These are phyloP conservation scores for Scelioninae gen. 1 DNA, from an alignment of 2,888 invertebrate species.

Conservation along the genomic window DNA sequence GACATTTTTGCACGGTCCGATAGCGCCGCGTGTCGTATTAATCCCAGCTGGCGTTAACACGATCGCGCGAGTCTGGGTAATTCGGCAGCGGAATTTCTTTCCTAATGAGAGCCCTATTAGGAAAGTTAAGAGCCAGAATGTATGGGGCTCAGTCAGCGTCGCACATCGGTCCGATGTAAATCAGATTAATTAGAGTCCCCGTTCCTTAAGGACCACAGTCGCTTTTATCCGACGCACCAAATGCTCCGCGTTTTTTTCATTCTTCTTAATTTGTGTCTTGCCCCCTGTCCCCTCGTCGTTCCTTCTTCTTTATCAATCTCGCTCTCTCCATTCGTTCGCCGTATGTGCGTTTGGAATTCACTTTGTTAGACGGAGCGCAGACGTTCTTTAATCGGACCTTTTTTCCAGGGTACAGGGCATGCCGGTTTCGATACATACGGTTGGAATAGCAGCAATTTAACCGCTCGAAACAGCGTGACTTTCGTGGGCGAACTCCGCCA, in stretches of 20 bases:
- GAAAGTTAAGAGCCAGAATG: conserved; percentile 78
- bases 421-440: conserved; percentile 71
- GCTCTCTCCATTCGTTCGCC: not conserved
- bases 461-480: conserved; percentile 70
- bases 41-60: conserved; percentile 73
- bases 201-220: conserved; percentile 56
- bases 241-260: conserved; percentile 60
- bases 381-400: conserved; percentile 68
- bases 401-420: conserved; percentile 59
- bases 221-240: conserved; percentile 70
- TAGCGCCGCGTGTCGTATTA: conserved; percentile 71
- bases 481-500: conserved; percentile 67
- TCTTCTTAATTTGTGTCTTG: conserved; percentile 3
- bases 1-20: conserved; percentile 45
- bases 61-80: conserved; percentile 72
- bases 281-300: conserved; percentile 1
- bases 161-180: conserved; percentile 80
- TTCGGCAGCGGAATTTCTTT: conserved; percentile 76
- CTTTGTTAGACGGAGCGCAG: conserved; percentile 71
- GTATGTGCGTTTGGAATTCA: conserved; percentile 70
- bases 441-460: conserved; percentile 68
- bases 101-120: conserved; percentile 83
- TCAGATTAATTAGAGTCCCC: conserved; percentile 81
- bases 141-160: conserved; percentile 75
- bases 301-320: conserved; percentile 14